These are phyloP conservation scores for Drosophila sulfurigaster DNA, from an alignment of 1,140 invertebrate genomes.

Conservation along the genomic window DNA sequence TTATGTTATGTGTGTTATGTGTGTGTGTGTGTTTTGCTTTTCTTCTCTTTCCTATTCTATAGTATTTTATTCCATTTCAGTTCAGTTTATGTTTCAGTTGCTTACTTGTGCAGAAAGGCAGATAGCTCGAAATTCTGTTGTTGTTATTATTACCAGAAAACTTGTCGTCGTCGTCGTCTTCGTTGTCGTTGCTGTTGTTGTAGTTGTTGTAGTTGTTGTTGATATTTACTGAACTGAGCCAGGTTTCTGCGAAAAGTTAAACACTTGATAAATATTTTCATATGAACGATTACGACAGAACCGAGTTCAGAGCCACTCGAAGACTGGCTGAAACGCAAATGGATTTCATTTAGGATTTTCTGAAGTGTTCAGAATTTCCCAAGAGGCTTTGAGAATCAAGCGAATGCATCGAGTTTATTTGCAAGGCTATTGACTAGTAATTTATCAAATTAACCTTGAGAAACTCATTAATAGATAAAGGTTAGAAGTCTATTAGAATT, in stretches of 20 bases:
- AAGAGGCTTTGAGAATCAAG: neutral
- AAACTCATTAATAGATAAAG: no score
- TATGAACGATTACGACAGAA: constrained; percentile 46
- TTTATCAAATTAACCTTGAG: no score
- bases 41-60: constrained; percentile 9
- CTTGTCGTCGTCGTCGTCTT: constrained; percentile 17
- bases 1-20: no score
- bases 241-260: constrained; percentile 64
- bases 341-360: neutral
- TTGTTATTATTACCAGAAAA: constrained; percentile 17
- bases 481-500: no score
- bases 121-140: constrained; percentile 56
- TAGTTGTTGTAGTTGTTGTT: constrained; percentile 17
- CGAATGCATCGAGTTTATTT: neutral
- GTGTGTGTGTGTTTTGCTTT: neutral
- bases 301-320: constrained; percentile 13
- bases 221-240: constrained; percentile 27
- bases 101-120: constrained; percentile 77
- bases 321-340: constrained; percentile 16
- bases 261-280: constrained; percentile 64
- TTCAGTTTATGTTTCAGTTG: constrained; percentile 52
- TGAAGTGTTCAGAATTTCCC: neutral
- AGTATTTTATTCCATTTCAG: constrained; percentile 14
- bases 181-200: constrained; percentile 32
- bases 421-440: no score